These are phyloP conservation scores for Lydus trimaculatus DNA, from an alignment of 2,888 invertebrate species.

Conservation along the genomic window DNA sequence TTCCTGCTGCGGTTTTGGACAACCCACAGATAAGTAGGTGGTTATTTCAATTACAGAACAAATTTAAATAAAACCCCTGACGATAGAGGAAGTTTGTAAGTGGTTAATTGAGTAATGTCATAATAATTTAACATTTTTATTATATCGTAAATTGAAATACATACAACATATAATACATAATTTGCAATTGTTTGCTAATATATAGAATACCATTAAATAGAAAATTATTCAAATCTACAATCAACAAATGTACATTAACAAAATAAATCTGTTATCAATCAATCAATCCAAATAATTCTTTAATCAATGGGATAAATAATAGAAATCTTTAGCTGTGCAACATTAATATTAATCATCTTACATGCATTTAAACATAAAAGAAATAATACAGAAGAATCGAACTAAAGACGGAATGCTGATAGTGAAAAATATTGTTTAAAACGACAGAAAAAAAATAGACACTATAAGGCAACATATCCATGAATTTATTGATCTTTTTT, in stretches of 20 bases:
- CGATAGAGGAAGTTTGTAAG: too few species aligned
- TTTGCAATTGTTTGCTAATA: background rate
- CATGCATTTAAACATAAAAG: background rate
- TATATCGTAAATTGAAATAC: background rate
- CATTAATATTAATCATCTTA: background rate
- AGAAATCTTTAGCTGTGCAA: background rate
- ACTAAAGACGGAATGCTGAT: background rate
- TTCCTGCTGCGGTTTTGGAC: too few species aligned
- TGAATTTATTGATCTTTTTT: slow-evolving; percentile 75
- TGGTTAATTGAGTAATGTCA: too few species aligned
- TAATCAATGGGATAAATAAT: background rate
- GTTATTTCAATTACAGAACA: too few species aligned
- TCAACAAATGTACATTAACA: background rate
- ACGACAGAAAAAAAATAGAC: background rate
- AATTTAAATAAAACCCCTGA: too few species aligned
- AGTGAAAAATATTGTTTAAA: background rate
- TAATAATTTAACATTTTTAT: background rate
- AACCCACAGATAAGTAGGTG: too few species aligned
- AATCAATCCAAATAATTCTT: background rate
- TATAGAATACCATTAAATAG: slow-evolving; percentile 7
- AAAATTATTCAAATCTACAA: background rate
- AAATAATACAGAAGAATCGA: background rate
- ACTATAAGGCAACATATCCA: background rate
- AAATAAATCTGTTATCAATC: background rate
- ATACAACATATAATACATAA: background rate